phyloP scores from a whole-genome alignment of 2,888 invertebrate species.

The Cynaeus angustus region DNA sequence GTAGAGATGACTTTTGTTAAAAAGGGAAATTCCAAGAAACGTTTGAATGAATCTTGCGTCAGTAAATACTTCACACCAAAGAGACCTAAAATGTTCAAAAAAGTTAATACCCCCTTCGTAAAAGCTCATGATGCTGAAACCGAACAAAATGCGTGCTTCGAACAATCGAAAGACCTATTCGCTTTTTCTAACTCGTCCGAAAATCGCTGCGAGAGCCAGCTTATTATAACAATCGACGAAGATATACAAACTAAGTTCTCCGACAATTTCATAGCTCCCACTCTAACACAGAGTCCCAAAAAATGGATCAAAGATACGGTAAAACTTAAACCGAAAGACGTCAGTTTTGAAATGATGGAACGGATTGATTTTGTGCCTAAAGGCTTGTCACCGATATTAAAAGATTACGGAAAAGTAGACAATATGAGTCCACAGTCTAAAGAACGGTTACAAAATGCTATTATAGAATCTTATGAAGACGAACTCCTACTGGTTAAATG shows the following conservation, averaged over 20 bases:
- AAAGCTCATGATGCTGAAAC: not conserved
- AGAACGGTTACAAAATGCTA: conserved; percentile 62
- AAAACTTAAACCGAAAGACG: conserved; percentile 9
- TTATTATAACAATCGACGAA: conserved; percentile 13
- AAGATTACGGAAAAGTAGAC: conserved; percentile 64
- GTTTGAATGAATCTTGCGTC: conserved; percentile 5
- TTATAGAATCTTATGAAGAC: conserved; percentile 65
- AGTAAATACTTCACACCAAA: conserved; percentile 37
- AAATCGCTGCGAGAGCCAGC: not conserved
- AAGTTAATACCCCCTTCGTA: not conserved
- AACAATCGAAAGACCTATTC: conserved; percentile 21
- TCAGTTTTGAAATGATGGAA: conserved; percentile 69
- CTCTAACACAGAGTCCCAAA: not conserved
- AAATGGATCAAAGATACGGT: not conserved
- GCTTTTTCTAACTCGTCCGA: not conserved
- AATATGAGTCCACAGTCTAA: conserved; percentile 65
- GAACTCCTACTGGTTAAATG: conserved; percentile 68
- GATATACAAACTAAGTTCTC: not conserved
- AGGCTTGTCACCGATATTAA: conserved; percentile 76
- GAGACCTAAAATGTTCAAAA: not conserved
- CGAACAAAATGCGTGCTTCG: not conserved
- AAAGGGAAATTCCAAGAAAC: not conserved
- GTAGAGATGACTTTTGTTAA: conserved; percentile 13
- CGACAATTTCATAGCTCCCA: conserved; percentile 12
- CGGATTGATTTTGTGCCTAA: conserved; percentile 75